Evolutionary conservation across 2,888 invertebrate species (phyloP), one percentile per base, ranked within the genome.

Genomic region (Clepsis dumicolana): DNA sequence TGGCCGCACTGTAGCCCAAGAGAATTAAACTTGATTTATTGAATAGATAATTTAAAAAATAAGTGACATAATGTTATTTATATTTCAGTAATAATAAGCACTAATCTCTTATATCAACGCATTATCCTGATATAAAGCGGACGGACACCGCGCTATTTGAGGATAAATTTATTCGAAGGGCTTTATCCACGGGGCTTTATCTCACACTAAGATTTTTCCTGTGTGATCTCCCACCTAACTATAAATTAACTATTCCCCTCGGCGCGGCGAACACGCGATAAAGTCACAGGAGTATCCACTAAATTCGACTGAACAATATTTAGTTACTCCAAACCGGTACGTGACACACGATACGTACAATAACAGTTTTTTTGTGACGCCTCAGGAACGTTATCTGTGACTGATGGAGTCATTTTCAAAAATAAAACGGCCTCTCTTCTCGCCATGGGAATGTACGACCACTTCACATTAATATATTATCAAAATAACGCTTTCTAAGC

Each of bases 351-450:
- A 86, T 80, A 86, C 85, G 77, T 71, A 80, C 78, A 80, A 83
- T 86, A 83, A 89, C 78, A 82, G 79, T 81, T 88, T 86, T 88
- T 86, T 88, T 87, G 83, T 86, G 80, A 81, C 86, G 81, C 82
- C 78, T 75, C 75, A 76, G 79, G 80, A 78, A 81, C 89, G 85
- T 91, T 91, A 91, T 88, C 89, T 76, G 87, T 92, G 91, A 93
- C 79, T 89, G 87, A 92, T 93, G 90, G 87, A 85, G 89, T 86
- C 87, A 91, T 91, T 89, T 87, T 91, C 88, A 85, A 93, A 93
- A 93, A 93, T 93, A 91, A 92, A 91, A 84, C 88, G 81, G 83
- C 85, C 87, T 86, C 82, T 83, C 72, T 78, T 82, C 83, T 80
- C 76, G 77, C 80, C 73, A 81, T 82, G 85, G 83, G 85, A 87